Base-by-base conservation (phyloP, 2,888 invertebrate species). In the Furcula furcula region DNA sequence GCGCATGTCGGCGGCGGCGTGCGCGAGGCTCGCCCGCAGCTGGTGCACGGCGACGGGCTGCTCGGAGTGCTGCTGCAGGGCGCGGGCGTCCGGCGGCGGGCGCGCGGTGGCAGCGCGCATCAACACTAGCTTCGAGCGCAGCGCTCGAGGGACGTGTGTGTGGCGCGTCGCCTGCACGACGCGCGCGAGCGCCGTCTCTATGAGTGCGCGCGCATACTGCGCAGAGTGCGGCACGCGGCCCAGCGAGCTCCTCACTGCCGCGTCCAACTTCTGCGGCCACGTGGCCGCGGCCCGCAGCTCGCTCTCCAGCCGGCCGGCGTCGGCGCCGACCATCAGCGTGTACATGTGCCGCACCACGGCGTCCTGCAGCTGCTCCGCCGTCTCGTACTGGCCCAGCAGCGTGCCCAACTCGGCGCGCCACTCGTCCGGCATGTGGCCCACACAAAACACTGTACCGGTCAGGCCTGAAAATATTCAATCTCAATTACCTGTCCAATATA, bases 311-410 rank as follows among this genome's bases (percentile, higher is more conserved):
- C 31, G 41, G 0, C 35, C 46, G 0, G 31, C 23, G 5, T 33
- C 30, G 11, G 16, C 39, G 7, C 23, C 42, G 6, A 50, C 39
- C 63, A 82, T 69, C 32, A 77, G 35, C 1, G 31, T 37, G 33
- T 55, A 71, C 65, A 82, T 72, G 48, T 79, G 81, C 6, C 49
- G 46, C 2, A 59, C 43, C 2, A 82, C 48, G 0, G 56, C 69
- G 2, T 67, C 52, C 40, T 81, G 73, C 5, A 82, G 46, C 2
- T 52, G 55, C 10, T 62, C 59, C 1, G 68, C 62, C 0, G 57
- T 57, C 3, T 53, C 34, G 31, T 45, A 65, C 21, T 21, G 10
- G 10, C 21, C 2, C 4, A 21, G 21, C 1, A 5, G 10, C 3
- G 56, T 40, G 23, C 70, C 56, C 0, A 83, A 36, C 1, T 50